Percentiles rank a stretch among this genome's conserved stretches.
These are phyloP conservation scores for Lagocephalus sceleratus DNA, from an alignment of 2,797 vertebrate species.

Conservation along the genomic window DNA sequence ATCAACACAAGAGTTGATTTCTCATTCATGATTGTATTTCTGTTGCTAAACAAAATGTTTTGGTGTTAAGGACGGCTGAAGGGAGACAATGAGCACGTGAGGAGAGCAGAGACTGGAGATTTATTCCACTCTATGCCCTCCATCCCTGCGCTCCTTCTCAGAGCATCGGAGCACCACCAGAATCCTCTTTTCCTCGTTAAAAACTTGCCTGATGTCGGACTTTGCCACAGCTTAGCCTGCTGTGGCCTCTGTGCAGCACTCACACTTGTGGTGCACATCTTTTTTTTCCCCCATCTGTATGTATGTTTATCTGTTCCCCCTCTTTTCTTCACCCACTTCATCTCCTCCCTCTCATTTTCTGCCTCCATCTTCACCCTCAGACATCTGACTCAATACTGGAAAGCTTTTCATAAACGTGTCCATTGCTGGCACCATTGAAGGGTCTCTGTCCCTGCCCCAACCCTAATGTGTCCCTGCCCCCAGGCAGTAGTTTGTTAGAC, in stretches of 20 bases:
- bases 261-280: slow-evolving; percentile 34
- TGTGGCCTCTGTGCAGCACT: slow-evolving; percentile 42
- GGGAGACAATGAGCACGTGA: slow-evolving; percentile 66
- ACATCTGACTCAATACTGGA: slow-evolving; percentile 99
- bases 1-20: slow-evolving; percentile 75
- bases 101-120: slow-evolving; percentile 64
- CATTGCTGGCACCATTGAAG: slow-evolving; percentile 91
- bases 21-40: slow-evolving; percentile 78
- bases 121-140: slow-evolving; percentile 42
- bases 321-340: slow-evolving; percentile 43
- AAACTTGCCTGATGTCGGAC: slow-evolving; percentile 40
- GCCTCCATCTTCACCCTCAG: slow-evolving; percentile 65
- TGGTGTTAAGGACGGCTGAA: slow-evolving; percentile 66
- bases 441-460: slow-evolving; percentile 79
- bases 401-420: slow-evolving; percentile 99
- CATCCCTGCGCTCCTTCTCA: slow-evolving; percentile 40
- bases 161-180: slow-evolving; percentile 61
- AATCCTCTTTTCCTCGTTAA: slow-evolving; percentile 54
- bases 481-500: slow-evolving; percentile 73
- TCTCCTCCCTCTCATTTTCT: slow-evolving; percentile 22
- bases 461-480: slow-evolving; percentile 76
- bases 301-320: slow-evolving; percentile 10
- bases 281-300: slow-evolving; percentile 13
- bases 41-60: slow-evolving; percentile 71
- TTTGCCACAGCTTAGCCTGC: slow-evolving; percentile 43